Evolutionary conservation across 2,888 invertebrate species (phyloP).

Genomic region (Auanema sp.): DNA sequence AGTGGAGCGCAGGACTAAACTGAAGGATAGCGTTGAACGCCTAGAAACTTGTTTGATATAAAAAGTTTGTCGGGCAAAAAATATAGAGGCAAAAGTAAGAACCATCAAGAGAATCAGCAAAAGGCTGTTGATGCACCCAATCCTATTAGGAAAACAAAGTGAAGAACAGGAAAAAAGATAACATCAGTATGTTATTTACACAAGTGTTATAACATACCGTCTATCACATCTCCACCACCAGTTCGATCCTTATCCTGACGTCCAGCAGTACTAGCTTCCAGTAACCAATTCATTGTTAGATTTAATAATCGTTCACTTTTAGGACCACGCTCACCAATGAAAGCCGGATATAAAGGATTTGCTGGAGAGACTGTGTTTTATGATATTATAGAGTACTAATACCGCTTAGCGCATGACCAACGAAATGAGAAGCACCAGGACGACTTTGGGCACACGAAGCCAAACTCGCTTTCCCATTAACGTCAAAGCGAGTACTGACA

Average conservation of each 20-base stretch:
- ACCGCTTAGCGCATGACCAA: constrained; percentile 11
- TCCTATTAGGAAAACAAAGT: background rate
- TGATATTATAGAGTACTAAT: background rate
- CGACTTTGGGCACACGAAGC: constrained; percentile 6
- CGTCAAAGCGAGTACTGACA: too few relatives aligned
- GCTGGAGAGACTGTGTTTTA: constrained; percentile 17
- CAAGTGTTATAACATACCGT: constrained; percentile 12
- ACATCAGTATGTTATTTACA: constrained; percentile 1
- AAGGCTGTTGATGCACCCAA: too few relatives aligned
- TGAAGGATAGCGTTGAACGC: too few relatives aligned
- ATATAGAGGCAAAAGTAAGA: too few relatives aligned
- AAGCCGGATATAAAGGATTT: constrained; percentile 23
- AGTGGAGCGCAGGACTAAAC: too few relatives aligned
- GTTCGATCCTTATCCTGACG: constrained; percentile 8
- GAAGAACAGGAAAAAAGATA: background rate
- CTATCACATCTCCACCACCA: constrained; percentile 14
- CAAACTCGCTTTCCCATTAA: constrained; percentile 5
- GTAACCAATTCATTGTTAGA: constrained; percentile 40
- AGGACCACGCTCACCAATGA: constrained; percentile 28
- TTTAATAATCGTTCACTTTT: constrained; percentile 41
- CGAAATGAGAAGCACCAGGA: constrained; percentile 14
- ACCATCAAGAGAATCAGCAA: too few relatives aligned
- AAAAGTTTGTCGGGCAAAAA: too few relatives aligned
- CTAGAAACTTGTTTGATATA: too few relatives aligned
- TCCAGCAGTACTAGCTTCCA: constrained; percentile 23